Base-by-base conservation (phyloP, 2,888 invertebrate species). In the Agrochola lota region DNA sequence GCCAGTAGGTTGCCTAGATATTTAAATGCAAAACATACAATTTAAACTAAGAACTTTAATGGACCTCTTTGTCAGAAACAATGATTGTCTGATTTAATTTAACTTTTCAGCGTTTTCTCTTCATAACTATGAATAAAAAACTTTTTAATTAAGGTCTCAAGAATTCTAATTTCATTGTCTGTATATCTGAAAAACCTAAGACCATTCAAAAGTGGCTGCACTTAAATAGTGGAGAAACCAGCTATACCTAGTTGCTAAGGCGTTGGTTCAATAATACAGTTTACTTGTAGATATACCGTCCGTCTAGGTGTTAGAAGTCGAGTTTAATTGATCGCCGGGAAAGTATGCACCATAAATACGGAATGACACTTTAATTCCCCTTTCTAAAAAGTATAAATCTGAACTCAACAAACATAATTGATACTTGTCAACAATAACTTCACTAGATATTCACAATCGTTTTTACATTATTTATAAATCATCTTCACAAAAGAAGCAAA, bases 1-100 rank as follows among this genome's bases (percentile, higher is more conserved):
- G 70, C 72, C 52, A 84, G 35, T 80, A 60, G 57, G 59, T 55
- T 71, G 63, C 64, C 85, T 81, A 78, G 55, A 72, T 81, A 69
- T 78, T 78, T 46, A 55, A 77, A 80, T 35, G 17, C 35, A 59
- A 43, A 84, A 69, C 62, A 59, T 64, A 49, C 43, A 60, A 55
- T 84, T 71, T 57, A 26, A 63, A 73, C 35, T 57, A n/a, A 73
- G 59, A 82, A 74, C 71, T 79, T 23, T 64, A 82, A 71, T 74
- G 63, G 57, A 79, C 20, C 55, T 60, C 40, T 63, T 76, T 64
- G 59, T 64, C 40, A 73, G 57, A 67, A 83, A 72, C 60, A 79
- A 55, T 75, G 11, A 74, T 30, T 43, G 26, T 26, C 26, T 43
- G 35, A 71, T 35, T 76, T 57, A 57, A 35, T 64, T 60, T 23